A percentile compares a stretch with the other conserved stretches of the same genome.
These are phyloP conservation scores for Lordiphosa collinella DNA, from an alignment of 1,140 invertebrate species.

Conservation along the genomic window DNA sequence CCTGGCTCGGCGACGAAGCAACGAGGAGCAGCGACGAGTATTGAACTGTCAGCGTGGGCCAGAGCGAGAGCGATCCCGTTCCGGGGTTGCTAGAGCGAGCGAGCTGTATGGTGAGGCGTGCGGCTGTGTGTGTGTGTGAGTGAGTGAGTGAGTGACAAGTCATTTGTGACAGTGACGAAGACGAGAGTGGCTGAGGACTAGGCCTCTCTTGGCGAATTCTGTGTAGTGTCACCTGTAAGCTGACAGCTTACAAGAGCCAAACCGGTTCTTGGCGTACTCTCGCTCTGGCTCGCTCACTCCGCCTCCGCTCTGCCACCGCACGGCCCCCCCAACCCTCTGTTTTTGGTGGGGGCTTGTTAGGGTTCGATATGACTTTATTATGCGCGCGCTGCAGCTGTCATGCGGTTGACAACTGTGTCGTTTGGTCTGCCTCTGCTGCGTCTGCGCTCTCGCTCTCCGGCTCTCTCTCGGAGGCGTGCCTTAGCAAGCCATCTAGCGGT, in stretches of 20 bases:
- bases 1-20: slow-evolving; percentile 66
- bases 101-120: slow-evolving; percentile 1
- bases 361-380: slow-evolving; percentile 74
- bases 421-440: slow-evolving; percentile 28
- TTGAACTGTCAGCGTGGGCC: slow-evolving; percentile 69
- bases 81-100: slow-evolving; percentile 12
- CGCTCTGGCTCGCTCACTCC: slow-evolving; percentile 36
- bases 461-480: slow-evolving; percentile 48
- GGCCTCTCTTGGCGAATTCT: slow-evolving; percentile 23
- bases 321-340: not conserved
- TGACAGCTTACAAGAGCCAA: slow-evolving; percentile 23
- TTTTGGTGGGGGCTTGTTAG: slow-evolving; percentile 60
- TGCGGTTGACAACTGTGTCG: slow-evolving; percentile 76
- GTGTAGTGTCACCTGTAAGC: slow-evolving; percentile 26
- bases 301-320: slow-evolving; percentile 15
- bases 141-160: slow-evolving; percentile 28
- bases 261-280: slow-evolving; percentile 32
- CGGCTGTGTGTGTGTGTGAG: slow-evolving; percentile 14
- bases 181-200: slow-evolving; percentile 21
- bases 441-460: slow-evolving; percentile 30
- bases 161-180: slow-evolving; percentile 63
- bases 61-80: slow-evolving; percentile 25
- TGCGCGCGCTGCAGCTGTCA: slow-evolving; percentile 70
- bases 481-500: slow-evolving; percentile 13
- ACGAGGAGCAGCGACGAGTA: slow-evolving; percentile 46